Conservation (phyloP, 2,888 invertebrate species). For the Lasius platythorax region DNA sequence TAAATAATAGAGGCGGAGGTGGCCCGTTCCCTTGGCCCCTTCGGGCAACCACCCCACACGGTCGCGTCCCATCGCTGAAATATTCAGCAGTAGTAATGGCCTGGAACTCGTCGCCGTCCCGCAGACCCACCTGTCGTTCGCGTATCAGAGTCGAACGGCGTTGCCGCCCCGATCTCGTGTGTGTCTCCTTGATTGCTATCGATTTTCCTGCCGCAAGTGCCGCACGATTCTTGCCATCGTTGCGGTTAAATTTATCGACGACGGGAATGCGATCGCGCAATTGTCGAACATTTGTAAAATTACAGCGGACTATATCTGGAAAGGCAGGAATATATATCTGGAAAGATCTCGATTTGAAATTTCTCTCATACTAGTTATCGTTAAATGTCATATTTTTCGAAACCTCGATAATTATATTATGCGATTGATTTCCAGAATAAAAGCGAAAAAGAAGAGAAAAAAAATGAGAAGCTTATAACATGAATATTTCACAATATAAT, state of each 20-base stretch:
- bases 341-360: not conserved
- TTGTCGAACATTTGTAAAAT: slow-evolving; percentile 21
- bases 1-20: slow-evolving; percentile 81
- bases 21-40: slow-evolving; percentile 73
- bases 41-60: slow-evolving; percentile 41
- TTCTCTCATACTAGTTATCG: not conserved
- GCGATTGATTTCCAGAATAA: not conserved
- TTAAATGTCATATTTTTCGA: not conserved
- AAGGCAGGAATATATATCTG: not conserved
- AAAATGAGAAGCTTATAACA: not conserved
- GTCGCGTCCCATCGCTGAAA: slow-evolving; percentile 69
- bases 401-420: slow-evolving; percentile 18
- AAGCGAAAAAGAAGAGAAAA: not conserved
- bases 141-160: slow-evolving; percentile 54
- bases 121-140: slow-evolving; percentile 73
- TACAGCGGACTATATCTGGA: not conserved
- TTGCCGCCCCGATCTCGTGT: slow-evolving; percentile 59
- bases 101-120: slow-evolving; percentile 73
- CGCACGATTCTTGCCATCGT: slow-evolving; percentile 18
- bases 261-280: slow-evolving; percentile 23
- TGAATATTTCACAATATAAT: not conserved
- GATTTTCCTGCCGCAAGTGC: slow-evolving; percentile 40
- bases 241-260: slow-evolving; percentile 16
- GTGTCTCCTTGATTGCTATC: slow-evolving; percentile 45
- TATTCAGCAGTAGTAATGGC: slow-evolving; percentile 80